Conservation (phyloP, 2,797 vertebrate genomes). For the Calcarius lapponicus region DNA sequence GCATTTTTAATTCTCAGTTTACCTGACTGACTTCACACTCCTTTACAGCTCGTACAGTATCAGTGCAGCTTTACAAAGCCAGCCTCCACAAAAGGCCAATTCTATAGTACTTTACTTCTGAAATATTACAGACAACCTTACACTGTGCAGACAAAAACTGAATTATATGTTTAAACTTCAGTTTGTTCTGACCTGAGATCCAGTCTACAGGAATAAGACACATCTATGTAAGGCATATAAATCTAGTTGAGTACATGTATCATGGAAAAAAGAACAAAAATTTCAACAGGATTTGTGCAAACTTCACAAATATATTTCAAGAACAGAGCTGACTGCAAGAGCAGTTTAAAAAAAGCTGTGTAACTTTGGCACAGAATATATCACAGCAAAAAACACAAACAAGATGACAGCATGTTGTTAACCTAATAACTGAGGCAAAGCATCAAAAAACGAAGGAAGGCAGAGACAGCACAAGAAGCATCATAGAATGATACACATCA, state of each 20-base stretch:
- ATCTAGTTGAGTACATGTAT: not conserved
- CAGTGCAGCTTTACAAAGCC: not conserved
- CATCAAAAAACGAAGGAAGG: not conserved
- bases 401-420: not conserved
- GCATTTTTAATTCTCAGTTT: not conserved
- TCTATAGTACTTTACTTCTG: not conserved
- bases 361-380: not conserved
- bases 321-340: not conserved
- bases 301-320: not conserved
- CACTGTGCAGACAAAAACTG: not conserved
- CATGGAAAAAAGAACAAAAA: not conserved
- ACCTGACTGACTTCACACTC: not conserved
- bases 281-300: not conserved
- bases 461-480: not conserved
- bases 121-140: not conserved
- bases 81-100: not conserved
- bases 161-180: not conserved
- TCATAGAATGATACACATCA: not conserved
- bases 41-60: not conserved
- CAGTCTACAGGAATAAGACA: not conserved
- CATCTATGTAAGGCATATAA: not conserved
- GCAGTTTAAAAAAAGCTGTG: not conserved
- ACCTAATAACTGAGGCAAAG: not conserved
- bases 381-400: not conserved
- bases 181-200: not conserved